Conservation (phyloP, 2,113 vertebrate species). For the Heteronetta atricapilla region DNA sequence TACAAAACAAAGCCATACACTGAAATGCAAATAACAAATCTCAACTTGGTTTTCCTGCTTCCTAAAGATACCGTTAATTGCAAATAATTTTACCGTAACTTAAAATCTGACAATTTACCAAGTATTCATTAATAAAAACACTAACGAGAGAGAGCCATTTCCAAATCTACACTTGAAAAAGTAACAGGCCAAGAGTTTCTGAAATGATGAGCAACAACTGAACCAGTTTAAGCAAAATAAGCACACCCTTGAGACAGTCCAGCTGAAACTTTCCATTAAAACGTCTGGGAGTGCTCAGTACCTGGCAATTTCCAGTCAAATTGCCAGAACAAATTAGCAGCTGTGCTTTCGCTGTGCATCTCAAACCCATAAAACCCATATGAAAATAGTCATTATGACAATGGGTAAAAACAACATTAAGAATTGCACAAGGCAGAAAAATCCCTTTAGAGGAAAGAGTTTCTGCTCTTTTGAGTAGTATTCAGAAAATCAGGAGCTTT, state of each 20-base stretch:
- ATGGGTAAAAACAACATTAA: neutral
- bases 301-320: conserved; percentile 6
- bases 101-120: neutral
- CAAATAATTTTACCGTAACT: neutral
- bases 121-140: neutral
- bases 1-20: neutral
- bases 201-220: neutral
- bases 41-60: neutral
- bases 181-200: neutral
- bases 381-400: neutral
- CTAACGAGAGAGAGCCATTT: neutral
- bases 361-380: conserved; percentile 14
- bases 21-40: neutral
- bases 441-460: neutral
- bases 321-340: conserved; percentile 33
- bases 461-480: neutral
- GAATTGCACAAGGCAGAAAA: neutral
- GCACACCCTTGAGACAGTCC: neutral
- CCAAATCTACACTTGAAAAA: neutral
- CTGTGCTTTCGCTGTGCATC: neutral
- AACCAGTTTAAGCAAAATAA: conserved; percentile 23
- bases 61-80: neutral
- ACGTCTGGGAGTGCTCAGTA: neutral
- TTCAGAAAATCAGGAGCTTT: neutral
- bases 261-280: conserved; percentile 24